A percentile compares a stretch with the other conserved stretches of the same genome.
These are phyloP conservation scores for Noctua janthina DNA, from an alignment of 2,888 invertebrate species.

Conservation along the genomic window DNA sequence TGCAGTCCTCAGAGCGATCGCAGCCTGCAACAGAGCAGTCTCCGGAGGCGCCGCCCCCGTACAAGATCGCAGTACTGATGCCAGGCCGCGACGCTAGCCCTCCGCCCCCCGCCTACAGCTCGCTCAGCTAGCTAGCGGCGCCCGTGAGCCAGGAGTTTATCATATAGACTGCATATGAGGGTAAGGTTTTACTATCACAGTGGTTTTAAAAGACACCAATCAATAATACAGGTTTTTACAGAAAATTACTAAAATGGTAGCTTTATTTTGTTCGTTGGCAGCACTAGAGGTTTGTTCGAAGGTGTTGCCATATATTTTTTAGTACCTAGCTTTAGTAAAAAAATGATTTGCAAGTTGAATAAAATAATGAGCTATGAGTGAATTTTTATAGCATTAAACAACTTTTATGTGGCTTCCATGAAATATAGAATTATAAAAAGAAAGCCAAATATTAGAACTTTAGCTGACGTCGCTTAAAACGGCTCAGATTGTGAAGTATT, in stretches of 20 bases:
- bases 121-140: slow-evolving; percentile 91
- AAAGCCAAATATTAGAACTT: slow-evolving; percentile 39
- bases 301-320: slow-evolving; percentile 8
- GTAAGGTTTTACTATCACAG: slow-evolving; percentile 65
- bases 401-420: slow-evolving; percentile 46
- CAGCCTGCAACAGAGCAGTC: slow-evolving; percentile 59
- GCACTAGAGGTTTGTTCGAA: slow-evolving; percentile 3
- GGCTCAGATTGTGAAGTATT: slow-evolving; percentile 17
- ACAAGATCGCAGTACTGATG: slow-evolving; percentile 95
- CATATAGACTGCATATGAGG: slow-evolving; percentile 75
- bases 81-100: slow-evolving; percentile 88
- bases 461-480: slow-evolving; percentile 6
- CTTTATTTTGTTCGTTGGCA: slow-evolving; percentile 31
- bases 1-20: slow-evolving; percentile 74
- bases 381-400: slow-evolving; percentile 12
- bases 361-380: background rate
- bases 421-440: background rate
- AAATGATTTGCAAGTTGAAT: slow-evolving; percentile 16
- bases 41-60: slow-evolving; percentile 93
- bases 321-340: slow-evolving; percentile 19
- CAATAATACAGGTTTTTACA: slow-evolving; percentile 25
- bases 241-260: slow-evolving; percentile 26
- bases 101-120: slow-evolving; percentile 93
- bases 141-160: slow-evolving; percentile 83
- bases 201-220: slow-evolving; percentile 17